Conservation (phyloP, 2,797 vertebrate species). For the Ctenochaetus hawaiiensis region DNA sequence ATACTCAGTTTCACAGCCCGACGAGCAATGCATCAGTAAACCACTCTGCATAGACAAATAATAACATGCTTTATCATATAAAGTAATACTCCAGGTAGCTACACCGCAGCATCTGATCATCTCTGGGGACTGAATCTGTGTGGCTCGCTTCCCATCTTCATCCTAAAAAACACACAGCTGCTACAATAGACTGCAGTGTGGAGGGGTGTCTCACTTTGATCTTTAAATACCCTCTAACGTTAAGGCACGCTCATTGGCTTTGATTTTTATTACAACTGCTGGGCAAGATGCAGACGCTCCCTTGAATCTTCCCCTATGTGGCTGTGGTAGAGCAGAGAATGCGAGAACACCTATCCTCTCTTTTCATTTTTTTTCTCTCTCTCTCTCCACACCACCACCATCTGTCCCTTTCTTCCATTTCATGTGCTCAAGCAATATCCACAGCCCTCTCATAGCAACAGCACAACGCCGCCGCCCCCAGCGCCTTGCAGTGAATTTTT, state of each 20-base stretch:
- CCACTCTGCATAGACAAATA: constrained; percentile 62
- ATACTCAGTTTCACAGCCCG: constrained; percentile 59
- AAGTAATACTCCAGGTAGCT: constrained; percentile 58
- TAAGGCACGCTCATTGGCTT: constrained; percentile 82
- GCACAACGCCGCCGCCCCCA: constrained; percentile 73
- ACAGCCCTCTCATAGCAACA: constrained; percentile 87
- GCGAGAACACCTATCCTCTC: constrained; percentile 78
- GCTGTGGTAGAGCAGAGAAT: constrained; percentile 71
- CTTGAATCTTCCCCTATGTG: constrained; percentile 71
- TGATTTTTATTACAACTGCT: constrained; percentile 71
- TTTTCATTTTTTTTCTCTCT: constrained; percentile 63
- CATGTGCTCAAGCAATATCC: constrained; percentile 84
- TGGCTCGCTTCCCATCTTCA: constrained; percentile 62
- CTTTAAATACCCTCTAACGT: constrained; percentile 89
- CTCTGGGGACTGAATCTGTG: constrained; percentile 44
- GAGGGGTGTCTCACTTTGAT: constrained; percentile 82
- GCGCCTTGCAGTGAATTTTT: constrained; percentile 80
- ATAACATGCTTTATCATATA: constrained; percentile 63
- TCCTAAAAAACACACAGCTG: constrained; percentile 65
- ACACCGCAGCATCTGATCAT: constrained; percentile 63
- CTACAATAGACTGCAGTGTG: constrained; percentile 78
- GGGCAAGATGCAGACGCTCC: constrained; percentile 82
- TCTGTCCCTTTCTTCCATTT: constrained; percentile 89
- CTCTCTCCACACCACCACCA: constrained; percentile 81
- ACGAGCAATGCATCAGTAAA: constrained; percentile 48